Base-by-base conservation (phyloP, 2,797 vertebrate species). In the Helarctos malayanus region DNA sequence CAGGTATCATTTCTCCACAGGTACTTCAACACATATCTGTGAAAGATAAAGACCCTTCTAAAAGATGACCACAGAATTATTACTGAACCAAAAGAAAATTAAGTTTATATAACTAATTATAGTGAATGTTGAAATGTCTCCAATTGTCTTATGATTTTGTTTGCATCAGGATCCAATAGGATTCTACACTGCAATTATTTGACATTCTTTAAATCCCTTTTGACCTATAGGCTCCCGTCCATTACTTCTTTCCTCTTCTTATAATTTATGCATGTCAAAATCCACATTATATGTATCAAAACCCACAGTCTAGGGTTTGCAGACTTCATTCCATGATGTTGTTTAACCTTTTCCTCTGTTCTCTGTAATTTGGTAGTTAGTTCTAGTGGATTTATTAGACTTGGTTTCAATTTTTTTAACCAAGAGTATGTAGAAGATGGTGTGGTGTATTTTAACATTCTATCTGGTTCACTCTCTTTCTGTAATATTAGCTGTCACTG, bases 61-160 rank as follows among this genome's bases (percentile, higher is more conserved):
- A 94, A 89, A 91, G 59, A 84, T 86, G 68, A 76, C 68, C 61
- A 83, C 65, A 97, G 94, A 93, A 79, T 89, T 94, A 85, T 65
- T 96, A 81, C 41, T 91, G 82, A 94, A 63, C 63, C 83, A 91
- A 93, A 96, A 93, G 68, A 89, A 96, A 97, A 97, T 92, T 85
- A 95, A 88, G 92, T 56, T 86, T 86, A 83, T 65, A 80, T 35
- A 78, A 94, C 82, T 69, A 94, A 78, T 96, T 96, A 97, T 73
- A 68, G 23, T 47, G 54, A 93, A 35, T 41, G 27, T 89, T 91
- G 69, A 95, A 86, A 89, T 94, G 80, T 93, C 54, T 12, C 79
- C 73, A 91, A 25, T 47, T 80, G 78, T 85, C 71, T 91, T n/a
- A 18, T 84, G 83, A 87, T 95, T 89, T 91, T 91, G 38, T 89